Conservation (phyloP, 2,113 vertebrate genomes). For the Noctilio leporinus region DNA sequence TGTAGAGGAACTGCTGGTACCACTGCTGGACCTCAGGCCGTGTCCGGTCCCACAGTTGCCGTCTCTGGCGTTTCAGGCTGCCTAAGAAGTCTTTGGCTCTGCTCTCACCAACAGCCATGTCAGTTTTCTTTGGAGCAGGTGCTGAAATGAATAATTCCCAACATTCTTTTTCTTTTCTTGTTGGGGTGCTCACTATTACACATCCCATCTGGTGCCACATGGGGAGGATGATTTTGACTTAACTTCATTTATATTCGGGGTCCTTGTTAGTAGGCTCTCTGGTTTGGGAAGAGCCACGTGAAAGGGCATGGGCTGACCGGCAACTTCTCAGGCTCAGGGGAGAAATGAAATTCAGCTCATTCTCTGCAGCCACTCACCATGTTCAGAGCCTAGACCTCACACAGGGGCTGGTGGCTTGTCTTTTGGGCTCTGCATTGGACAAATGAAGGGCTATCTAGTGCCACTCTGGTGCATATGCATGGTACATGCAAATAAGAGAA, state of each 20-base stretch:
- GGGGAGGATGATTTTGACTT: not conserved
- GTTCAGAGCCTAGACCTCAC: not conserved
- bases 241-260: rapidly evolving
- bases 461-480: rapidly evolving
- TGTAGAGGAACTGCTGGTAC: conserved; percentile 94
- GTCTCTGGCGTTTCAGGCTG: conserved; percentile 82
- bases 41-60: conserved; percentile 92
- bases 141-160: conserved; percentile 70
- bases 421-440: not conserved
- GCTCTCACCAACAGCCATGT: conserved; percentile 77
- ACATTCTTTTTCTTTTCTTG: not conserved
- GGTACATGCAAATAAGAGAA: too few species aligned
- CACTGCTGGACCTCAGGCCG: conserved; percentile 93
- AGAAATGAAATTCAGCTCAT: too few species aligned
- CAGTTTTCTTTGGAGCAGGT: conserved; percentile 54
- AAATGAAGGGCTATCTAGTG: rapidly evolving
- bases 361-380: not conserved
- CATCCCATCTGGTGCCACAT: rapidly evolving
- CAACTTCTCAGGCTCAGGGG: not conserved
- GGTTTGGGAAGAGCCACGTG: not conserved
- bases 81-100: conserved; percentile 89
- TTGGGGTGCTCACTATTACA: not conserved
- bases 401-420: too few species aligned
- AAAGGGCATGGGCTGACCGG: not conserved
- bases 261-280: not conserved